Evolutionary conservation across 2,113 vertebrate genomes (phyloP).

Genomic region (Orthonyx spaldingii): DNA sequence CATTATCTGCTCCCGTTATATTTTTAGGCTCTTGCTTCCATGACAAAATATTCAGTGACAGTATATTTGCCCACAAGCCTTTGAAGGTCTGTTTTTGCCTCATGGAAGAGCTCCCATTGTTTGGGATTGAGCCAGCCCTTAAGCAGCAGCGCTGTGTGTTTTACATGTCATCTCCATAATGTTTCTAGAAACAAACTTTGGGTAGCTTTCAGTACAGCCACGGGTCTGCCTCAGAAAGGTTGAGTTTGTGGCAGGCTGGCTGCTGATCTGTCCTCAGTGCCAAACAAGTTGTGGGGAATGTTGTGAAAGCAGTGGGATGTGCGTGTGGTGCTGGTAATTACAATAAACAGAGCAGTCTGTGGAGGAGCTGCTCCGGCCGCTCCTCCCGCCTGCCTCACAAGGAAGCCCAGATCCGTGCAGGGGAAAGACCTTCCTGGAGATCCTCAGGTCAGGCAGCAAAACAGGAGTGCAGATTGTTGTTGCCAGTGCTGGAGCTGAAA

Average conservation of each 20-base stretch:
- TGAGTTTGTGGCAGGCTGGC: not conserved
- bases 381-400: not conserved
- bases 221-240: not conserved
- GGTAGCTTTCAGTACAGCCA: not conserved
- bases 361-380: not conserved
- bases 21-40: constrained; percentile 27
- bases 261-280: not conserved
- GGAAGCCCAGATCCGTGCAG: not conserved
- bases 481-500: not conserved
- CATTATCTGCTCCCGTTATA: not conserved
- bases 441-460: not conserved
- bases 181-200: not conserved
- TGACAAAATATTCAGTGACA: constrained; percentile 46
- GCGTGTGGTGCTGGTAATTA: not conserved
- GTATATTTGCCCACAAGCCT: not conserved
- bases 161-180: not conserved
- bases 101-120: not conserved
- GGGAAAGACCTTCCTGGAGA: not conserved
- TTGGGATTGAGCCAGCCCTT: not conserved
- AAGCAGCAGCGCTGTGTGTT: not conserved
- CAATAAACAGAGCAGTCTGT: not conserved
- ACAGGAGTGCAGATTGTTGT: not conserved
- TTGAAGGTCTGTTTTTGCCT: not conserved
- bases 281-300: not conserved
- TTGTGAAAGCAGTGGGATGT: not conserved